Percentiles rank a stretch among this genome's conserved stretches.
These are phyloP conservation scores for Sarcophaga bullata DNA, from an alignment of 1,140 invertebrate genomes.

Conservation along the genomic window DNA sequence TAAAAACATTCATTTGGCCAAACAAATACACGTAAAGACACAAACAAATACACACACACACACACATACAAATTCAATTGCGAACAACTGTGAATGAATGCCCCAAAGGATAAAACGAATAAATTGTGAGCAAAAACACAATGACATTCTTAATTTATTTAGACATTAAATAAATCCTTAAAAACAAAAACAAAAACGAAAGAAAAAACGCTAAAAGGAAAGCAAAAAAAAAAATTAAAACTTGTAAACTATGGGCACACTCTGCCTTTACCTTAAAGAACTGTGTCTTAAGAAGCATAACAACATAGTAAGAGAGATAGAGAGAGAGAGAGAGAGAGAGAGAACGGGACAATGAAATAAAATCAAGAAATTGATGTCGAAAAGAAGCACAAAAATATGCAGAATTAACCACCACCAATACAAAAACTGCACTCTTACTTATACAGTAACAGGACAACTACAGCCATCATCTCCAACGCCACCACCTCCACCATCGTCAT, in stretches of 20 bases:
- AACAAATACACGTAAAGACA: too few species aligned
- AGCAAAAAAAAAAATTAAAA: background rate
- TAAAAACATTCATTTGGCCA: too few species aligned
- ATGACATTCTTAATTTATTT: conserved; percentile 38
- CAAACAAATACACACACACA: too few species aligned
- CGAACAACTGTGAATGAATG: background rate
- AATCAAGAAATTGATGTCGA: background rate
- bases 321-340: background rate
- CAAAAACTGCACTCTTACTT: background rate
- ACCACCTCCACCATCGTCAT: background rate
- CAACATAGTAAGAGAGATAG: background rate
- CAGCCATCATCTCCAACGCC: background rate
- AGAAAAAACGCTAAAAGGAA: background rate
- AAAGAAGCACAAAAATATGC: background rate
- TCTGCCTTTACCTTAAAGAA: background rate
- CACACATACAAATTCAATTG: too few species aligned
- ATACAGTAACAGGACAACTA: background rate
- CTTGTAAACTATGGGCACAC: background rate
- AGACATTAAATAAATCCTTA: conserved; percentile 26
- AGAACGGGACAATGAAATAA: background rate
- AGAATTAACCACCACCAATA: conserved; percentile 24
- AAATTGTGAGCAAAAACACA: conserved; percentile 22
- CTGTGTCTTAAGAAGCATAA: background rate
- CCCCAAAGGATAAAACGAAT: conserved; percentile 7
- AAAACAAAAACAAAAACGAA: conserved; percentile 11